These are phyloP conservation scores for Oscheius sp. DNA, from an alignment of 2,888 invertebrate genomes.

Conservation along the genomic window DNA sequence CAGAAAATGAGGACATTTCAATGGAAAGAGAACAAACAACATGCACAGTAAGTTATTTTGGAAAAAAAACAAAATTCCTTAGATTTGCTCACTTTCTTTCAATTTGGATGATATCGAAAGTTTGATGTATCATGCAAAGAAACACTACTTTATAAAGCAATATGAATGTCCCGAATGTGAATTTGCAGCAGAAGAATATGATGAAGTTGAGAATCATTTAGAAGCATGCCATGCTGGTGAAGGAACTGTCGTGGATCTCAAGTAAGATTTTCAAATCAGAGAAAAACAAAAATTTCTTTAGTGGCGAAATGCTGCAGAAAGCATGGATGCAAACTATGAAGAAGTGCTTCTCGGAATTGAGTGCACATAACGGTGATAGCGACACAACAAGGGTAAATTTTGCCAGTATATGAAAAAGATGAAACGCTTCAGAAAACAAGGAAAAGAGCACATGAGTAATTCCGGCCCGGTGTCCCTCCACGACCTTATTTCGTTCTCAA, in stretches of 20 bases:
- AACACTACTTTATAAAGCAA: slow-evolving; percentile 50
- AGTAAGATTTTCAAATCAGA: slow-evolving; percentile 1
- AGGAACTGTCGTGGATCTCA: slow-evolving; percentile 15
- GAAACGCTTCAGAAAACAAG: no score
- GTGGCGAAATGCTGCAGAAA: slow-evolving; percentile 11
- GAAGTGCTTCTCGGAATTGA: slow-evolving; percentile 10
- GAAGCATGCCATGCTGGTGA: not conserved
- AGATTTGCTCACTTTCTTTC: slow-evolving; percentile 10
- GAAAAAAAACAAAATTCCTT: not conserved
- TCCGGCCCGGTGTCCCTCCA: no score
- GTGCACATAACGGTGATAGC: no score
- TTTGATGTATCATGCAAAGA: slow-evolving; percentile 46
- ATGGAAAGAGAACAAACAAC: not conserved
- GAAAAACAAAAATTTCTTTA: not conserved
- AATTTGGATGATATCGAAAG: slow-evolving; percentile 9
- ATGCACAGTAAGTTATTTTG: not conserved
- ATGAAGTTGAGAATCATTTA: not conserved
- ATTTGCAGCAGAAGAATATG: slow-evolving; percentile 7
- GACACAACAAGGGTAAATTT: no score
- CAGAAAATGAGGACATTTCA: not conserved
- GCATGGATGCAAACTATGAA: slow-evolving; percentile 33
- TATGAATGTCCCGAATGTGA: slow-evolving; percentile 39
- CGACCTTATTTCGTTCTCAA: no score
- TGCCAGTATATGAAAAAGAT: no score
- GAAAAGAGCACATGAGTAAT: no score